Conservation (phyloP, 2,113 vertebrate species). For the Morone chrysops region DNA sequence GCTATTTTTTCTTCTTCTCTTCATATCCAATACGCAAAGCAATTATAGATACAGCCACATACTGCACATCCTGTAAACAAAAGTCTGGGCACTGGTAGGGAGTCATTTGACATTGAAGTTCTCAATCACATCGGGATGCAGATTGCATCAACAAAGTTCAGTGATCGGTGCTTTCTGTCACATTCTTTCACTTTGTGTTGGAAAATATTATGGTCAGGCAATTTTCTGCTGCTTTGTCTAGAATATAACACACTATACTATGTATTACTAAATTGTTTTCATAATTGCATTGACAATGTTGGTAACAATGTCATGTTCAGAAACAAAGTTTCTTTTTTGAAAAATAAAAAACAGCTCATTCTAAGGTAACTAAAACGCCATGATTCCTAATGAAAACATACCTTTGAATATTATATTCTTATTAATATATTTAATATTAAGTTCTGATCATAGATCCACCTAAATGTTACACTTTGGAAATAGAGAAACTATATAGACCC, state of each 20-base stretch:
- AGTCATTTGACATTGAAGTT: conserved; percentile 58
- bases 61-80: conserved; percentile 23
- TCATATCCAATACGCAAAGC: conserved; percentile 64
- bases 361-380: too few species aligned
- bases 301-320: too few species aligned
- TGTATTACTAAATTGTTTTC: too few species aligned
- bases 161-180: conserved; percentile 22
- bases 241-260: conserved; percentile 4
- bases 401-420: too few species aligned
- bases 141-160: conserved; percentile 45
- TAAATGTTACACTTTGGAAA: too few species aligned
- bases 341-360: too few species aligned
- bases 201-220: conserved; percentile 38
- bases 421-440: too few species aligned
- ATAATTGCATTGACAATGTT: too few species aligned
- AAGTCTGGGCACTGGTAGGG: conserved; percentile 11
- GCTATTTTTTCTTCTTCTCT: conserved; percentile 44
- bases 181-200: conserved; percentile 8
- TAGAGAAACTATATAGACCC: not conserved
- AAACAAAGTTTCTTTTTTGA: too few species aligned
- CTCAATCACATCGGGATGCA: conserved; percentile 27
- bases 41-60: conserved; percentile 63
- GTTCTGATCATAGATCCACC: too few species aligned
- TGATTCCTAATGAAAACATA: too few species aligned
- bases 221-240: conserved; percentile 24